These are phyloP conservation scores for Gymnarchus niloticus DNA, from an alignment of 2,113 vertebrate genomes.

Conservation along the genomic window DNA sequence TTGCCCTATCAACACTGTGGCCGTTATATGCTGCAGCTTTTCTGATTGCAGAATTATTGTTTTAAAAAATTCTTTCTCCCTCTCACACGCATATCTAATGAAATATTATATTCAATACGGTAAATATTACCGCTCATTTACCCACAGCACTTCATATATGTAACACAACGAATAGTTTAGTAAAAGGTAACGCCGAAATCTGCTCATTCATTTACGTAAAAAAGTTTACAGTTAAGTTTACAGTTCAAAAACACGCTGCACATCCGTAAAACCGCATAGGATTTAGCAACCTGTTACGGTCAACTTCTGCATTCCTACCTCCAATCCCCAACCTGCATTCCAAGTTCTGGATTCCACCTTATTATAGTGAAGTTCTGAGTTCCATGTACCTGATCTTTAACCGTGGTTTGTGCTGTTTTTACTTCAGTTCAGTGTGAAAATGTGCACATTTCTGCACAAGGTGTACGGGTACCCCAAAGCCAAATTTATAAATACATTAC, in stretches of 20 bases:
- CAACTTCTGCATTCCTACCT: neutral
- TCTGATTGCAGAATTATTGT: too few species aligned
- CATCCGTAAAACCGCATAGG: neutral
- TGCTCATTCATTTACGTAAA: neutral
- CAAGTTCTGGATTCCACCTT: too few species aligned
- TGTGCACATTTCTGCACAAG: neutral
- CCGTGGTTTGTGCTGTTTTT: neutral
- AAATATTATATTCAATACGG: too few species aligned
- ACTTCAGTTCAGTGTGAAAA: neutral
- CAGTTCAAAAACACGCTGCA: neutral
- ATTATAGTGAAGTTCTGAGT: neutral
- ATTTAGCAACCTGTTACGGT: neutral
- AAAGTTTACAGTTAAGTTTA: too few species aligned
- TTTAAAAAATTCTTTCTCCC: too few species aligned
- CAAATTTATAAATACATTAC: neutral
- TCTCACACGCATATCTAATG: too few species aligned
- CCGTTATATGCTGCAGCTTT: too few species aligned
- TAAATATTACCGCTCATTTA: neutral
- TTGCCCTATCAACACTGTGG: too few species aligned
- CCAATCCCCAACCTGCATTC: too few species aligned
- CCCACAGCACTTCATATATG: neutral
- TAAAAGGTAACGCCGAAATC: neutral
- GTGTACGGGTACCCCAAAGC: neutral
- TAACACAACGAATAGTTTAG: neutral
- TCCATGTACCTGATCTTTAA: neutral